Evolutionary conservation across 2,888 invertebrate species (phyloP).

Genomic region (Cephus rjabovi): DNA sequence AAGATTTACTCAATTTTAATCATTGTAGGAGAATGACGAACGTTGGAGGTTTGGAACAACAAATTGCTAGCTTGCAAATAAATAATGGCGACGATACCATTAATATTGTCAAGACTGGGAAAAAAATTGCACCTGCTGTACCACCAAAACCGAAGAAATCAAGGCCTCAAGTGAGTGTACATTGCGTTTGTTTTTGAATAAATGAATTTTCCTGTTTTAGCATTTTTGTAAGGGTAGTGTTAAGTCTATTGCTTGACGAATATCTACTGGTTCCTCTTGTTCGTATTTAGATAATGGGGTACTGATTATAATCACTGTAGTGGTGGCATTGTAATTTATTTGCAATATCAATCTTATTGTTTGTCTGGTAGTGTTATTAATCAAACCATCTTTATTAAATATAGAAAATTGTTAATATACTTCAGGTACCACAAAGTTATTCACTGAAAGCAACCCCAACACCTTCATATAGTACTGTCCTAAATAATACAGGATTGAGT

Average conservation of each 20-base stretch:
- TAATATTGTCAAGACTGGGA: conserved; percentile 60
- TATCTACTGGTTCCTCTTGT: background rate
- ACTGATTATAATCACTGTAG: too few relatives aligned
- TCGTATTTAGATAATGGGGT: background rate
- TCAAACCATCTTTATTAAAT: background rate
- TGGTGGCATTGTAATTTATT: background rate
- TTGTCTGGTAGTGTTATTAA: background rate
- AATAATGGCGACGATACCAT: conserved; percentile 67
- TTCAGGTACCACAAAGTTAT: conserved; percentile 83
- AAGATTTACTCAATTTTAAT: background rate
- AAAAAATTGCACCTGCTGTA: conserved; percentile 82
- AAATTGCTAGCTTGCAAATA: conserved; percentile 77
- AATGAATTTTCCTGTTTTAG: conserved; percentile 2
- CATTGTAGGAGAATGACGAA: conserved; percentile 51
- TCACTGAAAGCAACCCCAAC: conserved; percentile 77
- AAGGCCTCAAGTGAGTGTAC: conserved; percentile 69
- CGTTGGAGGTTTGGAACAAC: conserved; percentile 77
- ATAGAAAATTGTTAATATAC: conserved; percentile 50
- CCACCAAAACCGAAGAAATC: conserved; percentile 81
- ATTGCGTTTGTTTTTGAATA: conserved; percentile 1
- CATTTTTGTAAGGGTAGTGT: background rate
- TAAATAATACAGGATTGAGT: conserved; percentile 68
- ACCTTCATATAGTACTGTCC: conserved; percentile 80
- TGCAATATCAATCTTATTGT: background rate
- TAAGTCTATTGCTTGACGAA: background rate